Conservation (phyloP, 2,888 invertebrate species). For the Lobophora halterata region DNA sequence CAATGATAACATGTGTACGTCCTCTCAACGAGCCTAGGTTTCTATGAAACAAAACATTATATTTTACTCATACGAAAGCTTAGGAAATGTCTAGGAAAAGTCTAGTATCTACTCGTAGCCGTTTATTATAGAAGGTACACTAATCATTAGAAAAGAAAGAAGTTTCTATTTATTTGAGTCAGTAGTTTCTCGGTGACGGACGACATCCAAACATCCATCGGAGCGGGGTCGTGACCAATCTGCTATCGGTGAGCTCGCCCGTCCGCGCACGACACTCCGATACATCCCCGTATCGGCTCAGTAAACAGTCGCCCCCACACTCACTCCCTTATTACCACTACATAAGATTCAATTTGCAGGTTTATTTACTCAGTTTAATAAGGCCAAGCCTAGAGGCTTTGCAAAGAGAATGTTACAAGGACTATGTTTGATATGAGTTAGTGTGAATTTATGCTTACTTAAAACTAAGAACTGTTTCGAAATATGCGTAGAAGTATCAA, state of each 20-base stretch:
- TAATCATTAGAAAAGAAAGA: no score
- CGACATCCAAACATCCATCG: neutral
- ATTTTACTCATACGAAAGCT: no score
- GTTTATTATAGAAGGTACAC: no score
- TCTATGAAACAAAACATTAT: no score
- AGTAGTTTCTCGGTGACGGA: neutral
- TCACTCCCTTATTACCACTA: neutral
- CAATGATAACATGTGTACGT: no score
- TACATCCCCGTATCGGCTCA: slow-evolving; percentile 12
- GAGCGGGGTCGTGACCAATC: slow-evolving; percentile 6
- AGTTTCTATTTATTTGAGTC: no score
- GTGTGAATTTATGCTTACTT: no score
- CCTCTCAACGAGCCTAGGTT: no score
- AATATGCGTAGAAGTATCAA: no score
- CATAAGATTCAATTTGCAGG: slow-evolving; percentile 3
- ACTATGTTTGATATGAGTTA: slow-evolving; percentile 20
- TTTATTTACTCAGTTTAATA: neutral
- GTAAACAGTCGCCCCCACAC: slow-evolving; percentile 7
- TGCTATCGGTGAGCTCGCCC: slow-evolving; percentile 11
- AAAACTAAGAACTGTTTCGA: slow-evolving; percentile 9
- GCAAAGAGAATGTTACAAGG: no score
- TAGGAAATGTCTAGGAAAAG: no score
- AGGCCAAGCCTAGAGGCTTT: slow-evolving; percentile 5
- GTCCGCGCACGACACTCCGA: slow-evolving; percentile 15
- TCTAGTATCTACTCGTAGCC: no score